Conservation (phyloP, 2,888 invertebrate species). For the Gari tellinella region DNA sequence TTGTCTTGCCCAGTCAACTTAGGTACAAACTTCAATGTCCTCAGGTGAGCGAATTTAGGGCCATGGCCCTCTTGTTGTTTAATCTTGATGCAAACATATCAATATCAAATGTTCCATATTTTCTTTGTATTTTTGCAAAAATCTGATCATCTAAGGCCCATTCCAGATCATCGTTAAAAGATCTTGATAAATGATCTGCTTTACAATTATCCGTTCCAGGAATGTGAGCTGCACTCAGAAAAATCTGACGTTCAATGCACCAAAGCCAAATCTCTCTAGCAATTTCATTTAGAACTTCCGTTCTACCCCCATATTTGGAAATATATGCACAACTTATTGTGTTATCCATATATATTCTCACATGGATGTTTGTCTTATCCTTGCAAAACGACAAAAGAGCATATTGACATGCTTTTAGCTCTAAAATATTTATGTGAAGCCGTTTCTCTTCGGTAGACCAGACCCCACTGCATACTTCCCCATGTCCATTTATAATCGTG, state of each 20-base stretch:
- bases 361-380: conserved; percentile 8
- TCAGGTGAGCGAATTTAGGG: no score
- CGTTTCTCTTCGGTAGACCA: conserved; percentile 33
- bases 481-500: no score
- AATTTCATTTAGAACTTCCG: conserved; percentile 15
- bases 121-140: conserved; percentile 7
- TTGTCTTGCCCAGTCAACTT: no score
- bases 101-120: conserved; percentile 4
- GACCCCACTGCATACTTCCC: no score
- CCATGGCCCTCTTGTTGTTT: no score
- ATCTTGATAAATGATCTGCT: conserved; percentile 40
- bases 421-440: conserved; percentile 40
- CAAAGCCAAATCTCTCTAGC: conserved; percentile 33
- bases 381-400: conserved; percentile 20
- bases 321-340: conserved; percentile 44
- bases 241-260: conserved; percentile 20
- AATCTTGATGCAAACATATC: no score
- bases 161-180: conserved; percentile 45
- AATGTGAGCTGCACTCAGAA: conserved; percentile 36
- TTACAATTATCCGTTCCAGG: conserved; percentile 28
- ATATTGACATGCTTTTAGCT: conserved; percentile 30
- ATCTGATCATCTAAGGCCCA: conserved; percentile 30
- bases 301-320: conserved; percentile 40
- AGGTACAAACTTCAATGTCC: no score
- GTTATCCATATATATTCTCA: conserved; percentile 27